Base-by-base conservation (phyloP, 2,888 invertebrate genomes). In the Creontiades dilutus region DNA sequence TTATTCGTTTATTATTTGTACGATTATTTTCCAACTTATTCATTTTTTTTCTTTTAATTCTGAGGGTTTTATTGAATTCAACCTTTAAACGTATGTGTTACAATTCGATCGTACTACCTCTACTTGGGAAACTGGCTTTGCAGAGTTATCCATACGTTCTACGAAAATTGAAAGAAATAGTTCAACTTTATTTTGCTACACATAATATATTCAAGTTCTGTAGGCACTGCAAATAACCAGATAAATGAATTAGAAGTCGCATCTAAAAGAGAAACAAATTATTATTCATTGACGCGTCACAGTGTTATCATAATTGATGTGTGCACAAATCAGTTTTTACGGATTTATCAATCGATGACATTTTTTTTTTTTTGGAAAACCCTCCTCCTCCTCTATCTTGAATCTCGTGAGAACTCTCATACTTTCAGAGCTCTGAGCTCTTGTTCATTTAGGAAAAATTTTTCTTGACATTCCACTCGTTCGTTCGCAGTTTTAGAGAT, bases 71-170 rank as follows among this genome's bases (percentile, higher is more conserved):
- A 37, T 37, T 37, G 37, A 37, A 37, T 37, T 37, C 37, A 37
- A 7, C 2, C 7, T 37, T 37, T 37, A 37, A 37, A 37, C 37
- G 9, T 7, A 80, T n/a, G n/a, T 46, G 46, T 48, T 16, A 80
- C 80, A 12, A 37, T 23, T 19, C 23, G 68, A 68, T 68, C 82
- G 3, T 52, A 52, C 78, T 78, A 78, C 78, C 78, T 78, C 78
- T 78, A 47, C 7, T 46, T 78, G 46, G 78, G 78, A 46, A 78
- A 78, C 78, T 68, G 23, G 68, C 68, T 68, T 23, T 68, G 68
- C 68, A n/a, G 4, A 68, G 23, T 23, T 68, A 68, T 23, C 68
- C 23, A 11, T 11, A 68, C 68, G 23, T 27, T 19, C 27, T 2
- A 68, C 19, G 0, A 0, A 68, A 68, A 27, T 23, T 68, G 19